Evolutionary conservation across 2,797 vertebrate species (phyloP), one percentile per base, ranked within the genome.

Genomic region (Cichlasoma orientale): DNA sequence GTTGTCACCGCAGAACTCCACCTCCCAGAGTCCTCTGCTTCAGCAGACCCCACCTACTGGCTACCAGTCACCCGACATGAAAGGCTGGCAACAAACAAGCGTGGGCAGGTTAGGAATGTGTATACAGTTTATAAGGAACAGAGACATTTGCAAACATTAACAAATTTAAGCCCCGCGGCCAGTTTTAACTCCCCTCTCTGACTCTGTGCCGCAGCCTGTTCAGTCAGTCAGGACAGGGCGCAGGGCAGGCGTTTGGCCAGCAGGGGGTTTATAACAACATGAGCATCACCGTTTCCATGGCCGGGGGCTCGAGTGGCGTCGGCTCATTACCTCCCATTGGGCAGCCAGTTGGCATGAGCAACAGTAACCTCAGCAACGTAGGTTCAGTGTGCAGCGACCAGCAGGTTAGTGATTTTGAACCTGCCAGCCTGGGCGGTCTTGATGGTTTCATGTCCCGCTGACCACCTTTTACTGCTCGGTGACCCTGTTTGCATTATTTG

Each of bases 221-320:
- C 94, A 94, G 94, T 90, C 97, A 94, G 85, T 86, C 95, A 0
- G 96, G 96, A 52, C 97, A 96, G 95, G 93, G 81, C 76, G 88
- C 96, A 90, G 92, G 86, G 86, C 77, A 75, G 94, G 1, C 93
- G 78, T 88, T 97, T 84, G 79, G 93, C 79, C 97, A 98, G 94
- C 97, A 97, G 89, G 97, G 97, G 84, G 95, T 98, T 63, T 99
- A 98, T 95, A 99, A 99, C 95, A 99, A 98, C 91, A 98, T 99
- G 98, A 98, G 97, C 95, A 98, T 98, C 95, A 98, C 97, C 0
- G 97, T 99, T 77, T 98, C 98, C 89, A 98, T 99, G 98, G 97
- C 97, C 0, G 97, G 97, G 31, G 96, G 96, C 73, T 96, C 97
- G 3, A 91, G 95, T 8, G 92, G 90, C 3, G 96, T 96, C 72